Conservation (phyloP, 2,797 vertebrate species). For the Astyanax mexicanus region DNA sequence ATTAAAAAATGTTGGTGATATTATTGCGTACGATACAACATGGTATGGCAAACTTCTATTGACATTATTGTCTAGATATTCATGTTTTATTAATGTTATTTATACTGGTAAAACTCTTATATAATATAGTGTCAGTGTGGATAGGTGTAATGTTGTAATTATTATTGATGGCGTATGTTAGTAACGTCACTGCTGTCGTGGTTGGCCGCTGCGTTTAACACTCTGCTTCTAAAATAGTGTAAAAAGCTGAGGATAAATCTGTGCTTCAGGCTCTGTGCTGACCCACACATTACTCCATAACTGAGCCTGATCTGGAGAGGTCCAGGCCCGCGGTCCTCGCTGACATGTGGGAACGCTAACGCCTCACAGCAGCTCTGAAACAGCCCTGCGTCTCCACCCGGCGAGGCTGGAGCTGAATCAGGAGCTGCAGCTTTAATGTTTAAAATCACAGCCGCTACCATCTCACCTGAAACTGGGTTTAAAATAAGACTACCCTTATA, state of each 20-base stretch:
- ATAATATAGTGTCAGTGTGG: too few relatives aligned
- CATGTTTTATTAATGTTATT: background rate
- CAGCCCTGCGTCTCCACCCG: background rate
- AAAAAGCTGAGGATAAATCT: background rate
- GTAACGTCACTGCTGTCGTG: background rate
- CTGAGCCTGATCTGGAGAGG: background rate
- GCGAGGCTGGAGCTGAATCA: background rate
- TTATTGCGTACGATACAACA: too few relatives aligned
- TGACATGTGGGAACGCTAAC: constrained; percentile 7
- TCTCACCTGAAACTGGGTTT: too few relatives aligned
- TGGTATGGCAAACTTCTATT: too few relatives aligned
- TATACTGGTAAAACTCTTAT: too few relatives aligned
- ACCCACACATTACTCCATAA: background rate
- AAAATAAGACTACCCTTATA: too few relatives aligned
- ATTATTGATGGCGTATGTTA: background rate
- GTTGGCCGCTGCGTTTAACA: background rate
- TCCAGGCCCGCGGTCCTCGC: background rate
- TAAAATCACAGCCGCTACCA: too few relatives aligned
- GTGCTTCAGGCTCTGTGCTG: background rate
- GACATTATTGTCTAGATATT: background rate
- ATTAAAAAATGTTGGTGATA: too few relatives aligned
- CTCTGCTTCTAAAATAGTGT: background rate
- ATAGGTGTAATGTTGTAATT: too few relatives aligned
- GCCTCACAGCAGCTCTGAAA: background rate
- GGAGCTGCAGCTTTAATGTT: too few relatives aligned